Base-by-base conservation (phyloP, 2,888 invertebrate genomes). In the Cremastinae sp. region DNA sequence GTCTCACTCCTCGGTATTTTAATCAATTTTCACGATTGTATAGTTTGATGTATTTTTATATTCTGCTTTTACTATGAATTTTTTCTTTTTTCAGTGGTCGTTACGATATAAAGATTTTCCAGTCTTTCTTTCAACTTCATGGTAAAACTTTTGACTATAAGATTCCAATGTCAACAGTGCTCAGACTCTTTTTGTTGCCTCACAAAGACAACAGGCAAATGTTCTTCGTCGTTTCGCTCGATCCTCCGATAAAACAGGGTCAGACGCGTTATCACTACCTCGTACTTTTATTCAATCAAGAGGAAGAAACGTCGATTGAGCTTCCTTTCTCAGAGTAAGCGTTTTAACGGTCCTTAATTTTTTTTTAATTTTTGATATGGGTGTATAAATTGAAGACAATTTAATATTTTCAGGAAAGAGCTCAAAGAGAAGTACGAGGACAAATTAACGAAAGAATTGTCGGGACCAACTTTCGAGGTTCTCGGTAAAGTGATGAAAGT, bases 131-230 rank as follows among this genome's bases (percentile, higher is more conserved):
- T 83, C 97, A 97, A 90, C 93, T 98, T 74, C 97, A 97, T 87
- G 98, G 98, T 85, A 99, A 99, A 93, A 99, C 99, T 0, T 99
- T 98, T 87, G 99, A 99, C 91, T 99, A 99, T 92, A 99, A 99
- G 91, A 99, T 99, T 83, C 98, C 99, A 0, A 96, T 98, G 94
- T 96, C 97, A 0, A 98, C 98, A 0, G 98, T 99, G 2, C 91
- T 98, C 12, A 93, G 99, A 5, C 90, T 99, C 12, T 99, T 99
- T 88, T 91, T 99, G 37, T 91, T 99, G 62, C 99, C 99, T 0
- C 99, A 99, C 89, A 98, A 97, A 88, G 99, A 99, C 89, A 96
- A 95, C n/a, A 92, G 99, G 0, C 99, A 99, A 90, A 98, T 98
- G 94, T 99, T 97, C 91, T 99, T 99, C 89, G 98, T 99, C 49